Base-by-base conservation (phyloP, 1,140 invertebrate species). In the Drosophila suzukii region DNA sequence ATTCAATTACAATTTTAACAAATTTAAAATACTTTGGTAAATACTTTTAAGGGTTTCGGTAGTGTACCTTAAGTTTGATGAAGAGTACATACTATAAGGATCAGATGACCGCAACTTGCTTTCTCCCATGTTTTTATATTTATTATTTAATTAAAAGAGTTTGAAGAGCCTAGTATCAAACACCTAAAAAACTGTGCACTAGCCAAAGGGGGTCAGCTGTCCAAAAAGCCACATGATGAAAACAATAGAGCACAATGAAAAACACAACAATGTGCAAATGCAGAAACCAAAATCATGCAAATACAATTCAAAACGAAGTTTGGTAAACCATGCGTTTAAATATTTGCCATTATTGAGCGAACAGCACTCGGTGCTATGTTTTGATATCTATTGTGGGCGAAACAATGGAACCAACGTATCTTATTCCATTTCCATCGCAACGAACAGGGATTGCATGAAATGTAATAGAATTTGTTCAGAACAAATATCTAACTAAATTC, bases 241-340 rank as follows among this genome's bases (percentile, higher is more conserved):
- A 86, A 86, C 82, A 86, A 81, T 75, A 47, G 58, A 49, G 60
- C 43, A 11, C 51, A 68, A 77, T 73, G 77, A 56, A 54, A 71
- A 53, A 61, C 56, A 50, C 49, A 66, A 58, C 39, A 75, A 38
- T 32, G 38, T 17, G 47, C 12, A 58, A 65, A 67, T 75, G 24
- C 53, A 17, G 24, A 47, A 36, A 47, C 67, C 59, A 65, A 75
- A 86, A 59, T 58, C 57, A 43, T 50, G 75, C 75, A 75, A 68
- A 78, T 78, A 78, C 67, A 81, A 75, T 71, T 34, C 53, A 56
- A 71, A 85, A 32, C 53, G 43, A 54, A 39, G 43, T 46, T 39
- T 36, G 67, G 43, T 62, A 66, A 66, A 63, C 60, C 81, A 60
- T 53, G 51, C 76, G 43, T 76, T 84, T 80, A 84, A 84, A 72